Conservation (phyloP, 2,797 vertebrate species). For the Pristis pectinata region DNA sequence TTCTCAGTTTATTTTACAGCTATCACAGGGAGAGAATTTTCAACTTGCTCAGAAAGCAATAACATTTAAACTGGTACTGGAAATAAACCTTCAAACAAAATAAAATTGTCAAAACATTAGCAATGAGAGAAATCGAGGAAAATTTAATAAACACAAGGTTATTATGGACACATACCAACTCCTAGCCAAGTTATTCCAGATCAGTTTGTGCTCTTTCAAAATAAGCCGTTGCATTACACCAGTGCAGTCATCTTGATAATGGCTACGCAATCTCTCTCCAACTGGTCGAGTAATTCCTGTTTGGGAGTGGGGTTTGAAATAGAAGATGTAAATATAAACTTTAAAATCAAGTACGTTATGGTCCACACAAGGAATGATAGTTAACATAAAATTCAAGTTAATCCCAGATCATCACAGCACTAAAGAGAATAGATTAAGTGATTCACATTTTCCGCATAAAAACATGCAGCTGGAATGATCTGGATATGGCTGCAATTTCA, state of each 20-base stretch:
- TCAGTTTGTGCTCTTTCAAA: conserved; percentile 70
- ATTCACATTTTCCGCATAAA: not conserved
- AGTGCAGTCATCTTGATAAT: conserved; percentile 62
- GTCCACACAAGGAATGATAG: not conserved
- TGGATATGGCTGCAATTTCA: not conserved
- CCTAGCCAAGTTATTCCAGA: conserved; percentile 71
- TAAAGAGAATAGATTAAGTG: not conserved
- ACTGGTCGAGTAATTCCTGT: conserved; percentile 68
- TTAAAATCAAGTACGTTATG: not conserved
- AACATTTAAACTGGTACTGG: not conserved
- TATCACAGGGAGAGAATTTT: not conserved
- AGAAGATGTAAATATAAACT: not conserved
- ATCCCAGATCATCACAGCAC: not conserved
- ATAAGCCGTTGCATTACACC: conserved; percentile 75
- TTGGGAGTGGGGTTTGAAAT: not conserved
- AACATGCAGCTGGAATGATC: not conserved
- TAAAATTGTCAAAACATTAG: not conserved
- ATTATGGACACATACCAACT: conserved; percentile 61
- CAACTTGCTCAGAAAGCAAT: not conserved
- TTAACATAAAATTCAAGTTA: not conserved
- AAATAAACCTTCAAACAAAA: not conserved
- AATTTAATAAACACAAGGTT: not conserved
- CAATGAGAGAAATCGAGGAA: not conserved
- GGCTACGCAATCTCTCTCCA: conserved; percentile 61
- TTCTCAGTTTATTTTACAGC: not conserved